These are phyloP conservation scores for Irena cyanogastra DNA, from an alignment of 2,113 vertebrate genomes.

Conservation along the genomic window DNA sequence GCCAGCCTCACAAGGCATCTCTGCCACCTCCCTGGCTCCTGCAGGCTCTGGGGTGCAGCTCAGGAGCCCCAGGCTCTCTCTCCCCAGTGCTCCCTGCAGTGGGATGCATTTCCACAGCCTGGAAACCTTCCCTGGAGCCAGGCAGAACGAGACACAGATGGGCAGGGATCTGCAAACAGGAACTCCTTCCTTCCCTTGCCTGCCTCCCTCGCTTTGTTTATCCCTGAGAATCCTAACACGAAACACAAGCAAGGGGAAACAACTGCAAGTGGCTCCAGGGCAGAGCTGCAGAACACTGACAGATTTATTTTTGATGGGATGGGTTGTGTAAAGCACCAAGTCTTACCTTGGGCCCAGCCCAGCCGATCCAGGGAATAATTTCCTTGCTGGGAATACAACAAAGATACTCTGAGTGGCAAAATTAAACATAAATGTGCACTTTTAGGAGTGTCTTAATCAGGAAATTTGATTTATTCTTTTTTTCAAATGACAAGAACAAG, in stretches of 20 bases:
- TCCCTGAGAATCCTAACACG: constrained; percentile 4
- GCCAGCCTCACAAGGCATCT: too few relatives aligned
- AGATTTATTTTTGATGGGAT: neutral
- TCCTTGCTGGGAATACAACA: neutral
- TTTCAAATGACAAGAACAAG: neutral
- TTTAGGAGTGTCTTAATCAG: neutral
- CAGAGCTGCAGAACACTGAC: neutral
- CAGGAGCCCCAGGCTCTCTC: too few relatives aligned
- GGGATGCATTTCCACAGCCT: neutral
- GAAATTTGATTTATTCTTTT: neutral
- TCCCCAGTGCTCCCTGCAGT: too few relatives aligned
- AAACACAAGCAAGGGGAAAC: neutral
- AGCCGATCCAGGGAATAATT: neutral
- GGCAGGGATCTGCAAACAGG: constrained; percentile 40
- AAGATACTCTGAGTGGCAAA: neutral
- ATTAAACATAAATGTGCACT: neutral
- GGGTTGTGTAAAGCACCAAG: neutral
- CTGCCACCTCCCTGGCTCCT: neutral
- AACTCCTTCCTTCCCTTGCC: constrained; percentile 20
- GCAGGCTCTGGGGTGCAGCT: neutral
- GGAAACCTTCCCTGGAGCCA: neutral
- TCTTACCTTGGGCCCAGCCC: neutral
- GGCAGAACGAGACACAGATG: constrained; percentile 64
- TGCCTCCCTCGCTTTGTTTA: constrained; percentile 50
- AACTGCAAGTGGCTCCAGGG: neutral